These are phyloP conservation scores for Epsilonema sp. DNA, from an alignment of 2,888 invertebrate species.

Conservation along the genomic window DNA sequence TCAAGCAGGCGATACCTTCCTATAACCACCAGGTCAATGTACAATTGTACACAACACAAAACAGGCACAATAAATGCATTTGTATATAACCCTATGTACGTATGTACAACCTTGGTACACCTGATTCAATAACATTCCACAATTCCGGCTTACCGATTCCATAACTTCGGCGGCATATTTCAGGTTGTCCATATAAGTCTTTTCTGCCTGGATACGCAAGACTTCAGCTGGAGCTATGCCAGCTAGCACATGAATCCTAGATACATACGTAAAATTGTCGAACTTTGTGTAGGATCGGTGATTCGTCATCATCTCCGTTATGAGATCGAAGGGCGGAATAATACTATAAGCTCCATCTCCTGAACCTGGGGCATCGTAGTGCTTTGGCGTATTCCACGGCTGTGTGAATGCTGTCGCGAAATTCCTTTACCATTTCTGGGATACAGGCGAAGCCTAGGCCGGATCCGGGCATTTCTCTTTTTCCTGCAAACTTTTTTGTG, in stretches of 20 bases:
- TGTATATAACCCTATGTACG: no score
- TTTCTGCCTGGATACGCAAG: conserved; percentile 32
- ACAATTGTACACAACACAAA: no score
- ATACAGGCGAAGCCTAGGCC: conserved; percentile 16
- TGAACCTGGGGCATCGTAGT: conserved; percentile 14
- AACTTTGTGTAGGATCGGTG: no score
- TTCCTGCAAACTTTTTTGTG: neutral
- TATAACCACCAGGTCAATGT: conserved; percentile 12
- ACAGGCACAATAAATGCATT: no score
- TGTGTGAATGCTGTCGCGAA: conserved; percentile 11
- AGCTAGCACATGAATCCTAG: conserved; percentile 71
- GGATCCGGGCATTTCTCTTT: conserved; percentile 9
- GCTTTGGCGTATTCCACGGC: conserved; percentile 19
- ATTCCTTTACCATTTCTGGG: conserved; percentile 11
- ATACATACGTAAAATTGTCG: no score
- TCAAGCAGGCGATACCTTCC: conserved; percentile 54
- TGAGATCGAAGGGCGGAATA: no score
- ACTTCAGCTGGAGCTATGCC: conserved; percentile 45
- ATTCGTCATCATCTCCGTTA: no score
- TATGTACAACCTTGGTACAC: no score
- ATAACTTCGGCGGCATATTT: conserved; percentile 48
- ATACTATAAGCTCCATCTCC: no score
- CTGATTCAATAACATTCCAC: no score
- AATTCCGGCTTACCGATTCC: no score
- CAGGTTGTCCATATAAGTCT: conserved; percentile 53